A percentile compares a stretch with the other conserved stretches of the same genome.
phyloP scores from a whole-genome alignment of 2,888 invertebrate genomes.

The Elysia crispata region DNA sequence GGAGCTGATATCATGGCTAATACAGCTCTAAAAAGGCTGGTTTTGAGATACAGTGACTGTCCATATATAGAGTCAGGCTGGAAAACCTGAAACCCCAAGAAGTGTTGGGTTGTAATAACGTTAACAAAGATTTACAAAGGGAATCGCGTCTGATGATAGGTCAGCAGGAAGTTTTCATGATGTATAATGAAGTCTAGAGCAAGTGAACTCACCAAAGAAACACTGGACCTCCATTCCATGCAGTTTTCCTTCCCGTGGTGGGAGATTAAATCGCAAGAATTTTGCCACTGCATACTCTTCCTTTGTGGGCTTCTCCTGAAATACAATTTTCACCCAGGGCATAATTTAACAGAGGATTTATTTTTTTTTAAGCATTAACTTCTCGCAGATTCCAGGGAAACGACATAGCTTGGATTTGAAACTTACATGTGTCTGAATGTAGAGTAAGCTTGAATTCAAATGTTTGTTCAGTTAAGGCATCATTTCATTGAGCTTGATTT shows the following conservation, averaged over 20 bases:
- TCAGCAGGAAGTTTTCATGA: too few species aligned
- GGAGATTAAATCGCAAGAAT: conserved; percentile 95
- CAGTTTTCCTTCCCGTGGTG: conserved; percentile 96
- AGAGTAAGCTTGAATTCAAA: neutral
- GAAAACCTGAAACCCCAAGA: too few species aligned
- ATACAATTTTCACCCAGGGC: neutral
- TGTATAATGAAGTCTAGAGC: neutral
- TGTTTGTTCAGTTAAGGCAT: neutral
- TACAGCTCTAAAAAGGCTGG: too few species aligned
- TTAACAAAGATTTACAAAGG: too few species aligned
- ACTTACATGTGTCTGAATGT: neutral
- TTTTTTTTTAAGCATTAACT: neutral
- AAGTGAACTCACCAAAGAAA: conserved; percentile 86
- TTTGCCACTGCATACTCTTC: conserved; percentile 95
- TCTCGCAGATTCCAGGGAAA: neutral
- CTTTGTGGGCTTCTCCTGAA: conserved; percentile 80
- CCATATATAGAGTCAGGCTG: too few species aligned
- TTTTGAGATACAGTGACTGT: too few species aligned
- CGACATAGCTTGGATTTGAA: too few species aligned
- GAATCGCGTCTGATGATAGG: too few species aligned
- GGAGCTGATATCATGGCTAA: too few species aligned
- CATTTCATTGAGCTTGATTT: too few species aligned
- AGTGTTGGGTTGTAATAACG: too few species aligned
- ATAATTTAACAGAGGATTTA: neutral
- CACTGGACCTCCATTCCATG: conserved; percentile 97